Evolutionary conservation across 2,888 invertebrate genomes (phyloP).

Genomic region (Perithous albicinctus): DNA sequence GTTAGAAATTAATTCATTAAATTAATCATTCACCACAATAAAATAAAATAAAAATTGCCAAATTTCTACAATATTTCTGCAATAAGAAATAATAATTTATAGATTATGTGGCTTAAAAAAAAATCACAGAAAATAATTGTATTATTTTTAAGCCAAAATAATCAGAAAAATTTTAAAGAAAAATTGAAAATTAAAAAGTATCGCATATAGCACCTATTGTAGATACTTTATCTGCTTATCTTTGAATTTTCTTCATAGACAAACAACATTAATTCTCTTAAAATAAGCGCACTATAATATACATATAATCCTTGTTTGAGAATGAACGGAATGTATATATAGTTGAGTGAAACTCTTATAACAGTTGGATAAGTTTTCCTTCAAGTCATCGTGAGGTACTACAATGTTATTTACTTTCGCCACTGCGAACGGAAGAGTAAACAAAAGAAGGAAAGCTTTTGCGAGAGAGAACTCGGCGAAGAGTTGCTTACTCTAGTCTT

Average conservation of each 20-base stretch:
- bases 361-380: slow-evolving; percentile 20
- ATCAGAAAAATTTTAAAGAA: too few species aligned
- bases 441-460: background rate
- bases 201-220: background rate
- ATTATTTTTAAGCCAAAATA: too few species aligned
- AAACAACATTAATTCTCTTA: background rate
- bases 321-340: slow-evolving; percentile 14
- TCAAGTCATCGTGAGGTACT: background rate
- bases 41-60: too few species aligned
- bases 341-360: slow-evolving; percentile 15
- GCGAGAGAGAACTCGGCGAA: slow-evolving; percentile 21
- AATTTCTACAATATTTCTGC: too few species aligned
- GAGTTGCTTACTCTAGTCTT: too few species aligned
- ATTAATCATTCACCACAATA: background rate
- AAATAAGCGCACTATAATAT: background rate
- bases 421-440: slow-evolving; percentile 4
- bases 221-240: background rate
- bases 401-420: slow-evolving; percentile 37
- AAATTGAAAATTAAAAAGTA: background rate
- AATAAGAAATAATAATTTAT: too few species aligned
- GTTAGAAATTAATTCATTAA: background rate
- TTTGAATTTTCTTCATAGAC: background rate
- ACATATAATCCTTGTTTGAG: background rate
- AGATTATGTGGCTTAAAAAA: too few species aligned
- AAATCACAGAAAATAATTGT: too few species aligned